phyloP scores from a whole-genome alignment of 2,888 invertebrate genomes.

The Cephus spinipes region DNA sequence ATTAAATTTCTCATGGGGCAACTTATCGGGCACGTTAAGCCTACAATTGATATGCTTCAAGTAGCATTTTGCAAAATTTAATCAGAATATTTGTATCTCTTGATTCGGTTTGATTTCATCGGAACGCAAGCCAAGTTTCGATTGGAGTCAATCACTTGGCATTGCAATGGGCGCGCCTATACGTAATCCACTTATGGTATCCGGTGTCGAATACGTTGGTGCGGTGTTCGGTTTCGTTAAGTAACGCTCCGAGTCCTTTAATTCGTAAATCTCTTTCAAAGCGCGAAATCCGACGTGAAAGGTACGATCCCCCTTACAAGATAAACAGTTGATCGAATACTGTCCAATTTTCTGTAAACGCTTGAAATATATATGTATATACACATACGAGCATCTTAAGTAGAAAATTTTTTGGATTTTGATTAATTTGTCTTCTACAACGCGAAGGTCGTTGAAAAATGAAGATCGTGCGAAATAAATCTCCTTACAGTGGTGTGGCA shows the following conservation, averaged over 20 bases:
- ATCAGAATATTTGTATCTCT: background rate
- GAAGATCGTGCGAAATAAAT: background rate
- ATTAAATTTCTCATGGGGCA: background rate
- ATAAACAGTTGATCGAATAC: background rate
- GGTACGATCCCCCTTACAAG: constrained; percentile 30
- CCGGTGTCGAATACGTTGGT: constrained; percentile 54
- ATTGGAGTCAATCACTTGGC: constrained; percentile 15
- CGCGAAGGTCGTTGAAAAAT: background rate
- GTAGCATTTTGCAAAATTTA: background rate
- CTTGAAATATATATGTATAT: background rate
- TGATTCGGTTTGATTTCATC: background rate
- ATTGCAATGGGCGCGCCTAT: constrained; percentile 44
- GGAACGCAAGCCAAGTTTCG: background rate
- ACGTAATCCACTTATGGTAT: constrained; percentile 59
- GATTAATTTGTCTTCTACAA: background rate
- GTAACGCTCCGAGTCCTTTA: constrained; percentile 51
- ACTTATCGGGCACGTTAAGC: background rate
- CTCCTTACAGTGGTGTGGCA: background rate
- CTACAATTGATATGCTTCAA: background rate
- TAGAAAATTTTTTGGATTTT: background rate
- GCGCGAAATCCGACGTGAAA: constrained; percentile 47
- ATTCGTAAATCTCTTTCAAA: constrained; percentile 55
- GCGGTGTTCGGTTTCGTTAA: constrained; percentile 57
- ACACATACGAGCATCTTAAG: background rate
- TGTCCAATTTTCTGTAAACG: background rate